Conservation (phyloP, 2,888 invertebrate genomes). For the Eudemis profundana region DNA sequence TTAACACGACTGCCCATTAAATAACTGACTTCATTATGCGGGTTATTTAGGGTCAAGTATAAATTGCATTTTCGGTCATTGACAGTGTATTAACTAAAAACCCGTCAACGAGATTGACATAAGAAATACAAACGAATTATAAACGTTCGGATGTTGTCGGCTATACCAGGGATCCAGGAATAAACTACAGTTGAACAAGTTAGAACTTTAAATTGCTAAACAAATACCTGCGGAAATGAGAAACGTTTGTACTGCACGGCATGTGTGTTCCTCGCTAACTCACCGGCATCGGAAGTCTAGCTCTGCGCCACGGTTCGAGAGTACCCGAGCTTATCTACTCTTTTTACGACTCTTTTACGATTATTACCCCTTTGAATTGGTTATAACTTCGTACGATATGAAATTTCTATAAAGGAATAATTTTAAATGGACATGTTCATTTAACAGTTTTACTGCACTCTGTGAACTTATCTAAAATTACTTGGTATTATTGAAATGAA, state of each 20-base stretch:
- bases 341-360: constrained; percentile 81
- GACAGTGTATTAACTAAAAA: not conserved
- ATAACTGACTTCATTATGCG: constrained; percentile 5
- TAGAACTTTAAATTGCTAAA: constrained; percentile 10
- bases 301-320: constrained; percentile 69
- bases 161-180: not conserved
- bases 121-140: not conserved
- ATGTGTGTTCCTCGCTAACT: constrained; percentile 4
- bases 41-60: constrained; percentile 4
- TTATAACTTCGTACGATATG: constrained; percentile 81
- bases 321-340: constrained; percentile 75
- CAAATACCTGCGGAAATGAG: constrained; percentile 2
- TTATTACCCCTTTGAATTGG: constrained; percentile 81
- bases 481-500: constrained; percentile 39
- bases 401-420: constrained; percentile 80
- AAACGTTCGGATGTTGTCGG: not conserved
- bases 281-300: constrained; percentile 49
- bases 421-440: constrained; percentile 81
- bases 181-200: not conserved
- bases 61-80: constrained; percentile 1
- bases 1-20: not conserved
- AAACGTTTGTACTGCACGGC: constrained; percentile 1
- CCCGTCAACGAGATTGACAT: not conserved
- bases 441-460: constrained; percentile 66
- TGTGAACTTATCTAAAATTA: constrained; percentile 66